A percentile compares a stretch with the other conserved stretches of the same genome.
phyloP scores from a whole-genome alignment of 2,113 vertebrate genomes.

The Phyllostomus hastatus region DNA sequence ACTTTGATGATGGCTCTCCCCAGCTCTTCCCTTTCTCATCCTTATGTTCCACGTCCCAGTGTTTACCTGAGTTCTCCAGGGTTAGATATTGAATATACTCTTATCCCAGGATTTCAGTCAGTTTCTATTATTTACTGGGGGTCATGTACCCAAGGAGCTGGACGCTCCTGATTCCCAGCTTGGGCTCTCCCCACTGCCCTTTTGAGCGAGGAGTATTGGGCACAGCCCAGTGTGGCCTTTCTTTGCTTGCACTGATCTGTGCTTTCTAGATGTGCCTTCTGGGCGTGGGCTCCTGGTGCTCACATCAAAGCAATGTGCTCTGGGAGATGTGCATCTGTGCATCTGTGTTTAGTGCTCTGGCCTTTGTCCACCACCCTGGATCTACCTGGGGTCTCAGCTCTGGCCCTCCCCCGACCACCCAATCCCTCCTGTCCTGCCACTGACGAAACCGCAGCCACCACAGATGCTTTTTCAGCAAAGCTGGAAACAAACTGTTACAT shows the following conservation, averaged over 20 bases:
- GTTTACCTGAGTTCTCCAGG: background rate
- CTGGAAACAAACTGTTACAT: background rate
- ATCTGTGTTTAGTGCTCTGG: background rate
- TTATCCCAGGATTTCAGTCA: background rate
- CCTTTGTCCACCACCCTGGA: background rate
- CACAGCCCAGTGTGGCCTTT: background rate
- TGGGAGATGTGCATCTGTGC: background rate
- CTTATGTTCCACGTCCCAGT: background rate
- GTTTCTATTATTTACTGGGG: background rate
- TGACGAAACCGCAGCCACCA: background rate
- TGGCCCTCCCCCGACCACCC: accelerated
- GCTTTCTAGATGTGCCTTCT: background rate
- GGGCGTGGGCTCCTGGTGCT: background rate
- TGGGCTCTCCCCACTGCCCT: background rate
- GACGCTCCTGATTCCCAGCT: background rate
- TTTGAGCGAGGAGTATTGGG: background rate
- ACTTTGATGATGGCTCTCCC: background rate
- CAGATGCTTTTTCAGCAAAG: background rate
- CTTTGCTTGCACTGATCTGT: background rate
- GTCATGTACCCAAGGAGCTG: background rate
- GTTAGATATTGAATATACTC: background rate
- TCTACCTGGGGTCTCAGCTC: background rate
- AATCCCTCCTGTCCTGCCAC: background rate
- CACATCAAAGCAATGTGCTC: no score
- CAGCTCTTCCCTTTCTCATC: background rate